A percentile compares a stretch with the other conserved stretches of the same genome.
Conservation (phyloP, 2,888 invertebrate species). For the Lucinisca nassula region DNA sequence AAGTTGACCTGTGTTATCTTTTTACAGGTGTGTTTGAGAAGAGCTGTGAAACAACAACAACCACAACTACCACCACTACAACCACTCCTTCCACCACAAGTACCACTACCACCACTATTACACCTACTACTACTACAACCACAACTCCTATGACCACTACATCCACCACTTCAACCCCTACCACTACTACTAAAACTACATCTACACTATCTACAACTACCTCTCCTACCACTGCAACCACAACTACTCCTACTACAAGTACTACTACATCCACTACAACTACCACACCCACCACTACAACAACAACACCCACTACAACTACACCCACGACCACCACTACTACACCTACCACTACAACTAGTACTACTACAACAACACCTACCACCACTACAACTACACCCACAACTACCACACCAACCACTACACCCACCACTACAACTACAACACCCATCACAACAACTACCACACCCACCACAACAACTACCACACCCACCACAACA, state of each 20-base stretch:
- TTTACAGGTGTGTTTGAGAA: not conserved
- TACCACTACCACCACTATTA: not conserved
- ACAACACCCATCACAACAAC: not conserved
- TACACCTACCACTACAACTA: constrained; percentile 34
- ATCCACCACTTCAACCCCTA: too few species aligned
- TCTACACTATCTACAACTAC: too few species aligned
- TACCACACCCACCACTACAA: not conserved
- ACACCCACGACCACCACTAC: not conserved
- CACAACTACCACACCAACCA: not conserved
- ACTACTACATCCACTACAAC: too few species aligned
- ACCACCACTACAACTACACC: constrained; percentile 10
- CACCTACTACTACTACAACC: not conserved
- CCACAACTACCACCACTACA: not conserved
- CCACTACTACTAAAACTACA: too few species aligned
- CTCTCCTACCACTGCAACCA: too few species aligned
- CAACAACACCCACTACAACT: not conserved
- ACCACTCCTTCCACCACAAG: not conserved
- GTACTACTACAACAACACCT: constrained; percentile 28
- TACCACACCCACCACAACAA: not conserved
- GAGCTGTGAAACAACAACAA: not conserved
- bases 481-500: not conserved
- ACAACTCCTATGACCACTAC: too few species aligned
- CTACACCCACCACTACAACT: constrained; percentile 11
- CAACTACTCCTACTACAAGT: too few species aligned
- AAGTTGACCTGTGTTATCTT: too few species aligned